phyloP scores from a whole-genome alignment of 2,888 invertebrate genomes.

The Eubasilissa splendida region DNA sequence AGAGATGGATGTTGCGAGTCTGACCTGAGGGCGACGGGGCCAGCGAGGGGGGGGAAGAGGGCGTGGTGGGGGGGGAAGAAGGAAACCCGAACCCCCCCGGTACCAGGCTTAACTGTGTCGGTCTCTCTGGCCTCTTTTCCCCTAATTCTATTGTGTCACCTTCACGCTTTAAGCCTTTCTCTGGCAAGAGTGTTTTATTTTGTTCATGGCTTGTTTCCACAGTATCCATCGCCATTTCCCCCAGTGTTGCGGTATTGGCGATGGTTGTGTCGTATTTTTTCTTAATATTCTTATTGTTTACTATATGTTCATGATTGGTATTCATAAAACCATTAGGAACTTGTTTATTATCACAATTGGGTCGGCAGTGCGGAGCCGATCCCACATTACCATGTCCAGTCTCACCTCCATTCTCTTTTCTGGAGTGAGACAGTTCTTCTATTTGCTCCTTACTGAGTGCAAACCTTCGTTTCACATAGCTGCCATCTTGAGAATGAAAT shows the following conservation, averaged over 20 bases:
- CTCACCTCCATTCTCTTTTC: slow-evolving; percentile 46
- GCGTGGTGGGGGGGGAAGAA: slow-evolving; percentile 64
- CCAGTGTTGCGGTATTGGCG: background rate
- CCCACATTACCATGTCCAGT: slow-evolving; percentile 2
- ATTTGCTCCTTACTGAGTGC: slow-evolving; percentile 74
- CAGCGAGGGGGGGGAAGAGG: slow-evolving; percentile 69
- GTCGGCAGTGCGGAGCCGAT: background rate
- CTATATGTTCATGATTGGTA: slow-evolving; percentile 40
- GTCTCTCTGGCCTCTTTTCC: slow-evolving; percentile 64
- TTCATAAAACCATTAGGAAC: slow-evolving; percentile 58
- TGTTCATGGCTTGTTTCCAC: slow-evolving; percentile 13
- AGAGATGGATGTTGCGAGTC: slow-evolving; percentile 29
- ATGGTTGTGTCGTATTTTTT: too few relatives aligned
- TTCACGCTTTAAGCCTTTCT: slow-evolving; percentile 52
- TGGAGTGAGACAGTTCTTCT: slow-evolving; percentile 67
- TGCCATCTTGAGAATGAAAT: slow-evolving; percentile 69
- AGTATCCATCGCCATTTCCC: slow-evolving; percentile 12
- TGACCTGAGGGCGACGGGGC: slow-evolving; percentile 68
- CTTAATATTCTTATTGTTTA: slow-evolving; percentile 32
- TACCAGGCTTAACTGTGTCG: slow-evolving; percentile 70
- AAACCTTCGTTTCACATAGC: slow-evolving; percentile 74
- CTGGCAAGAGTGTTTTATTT: slow-evolving; percentile 34
- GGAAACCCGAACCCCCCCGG: slow-evolving; percentile 59
- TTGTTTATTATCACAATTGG: slow-evolving; percentile 48
- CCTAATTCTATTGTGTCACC: slow-evolving; percentile 61